Evolutionary conservation across 1,140 invertebrate genomes (phyloP).

Genomic region (Drosophila miranda): DNA sequence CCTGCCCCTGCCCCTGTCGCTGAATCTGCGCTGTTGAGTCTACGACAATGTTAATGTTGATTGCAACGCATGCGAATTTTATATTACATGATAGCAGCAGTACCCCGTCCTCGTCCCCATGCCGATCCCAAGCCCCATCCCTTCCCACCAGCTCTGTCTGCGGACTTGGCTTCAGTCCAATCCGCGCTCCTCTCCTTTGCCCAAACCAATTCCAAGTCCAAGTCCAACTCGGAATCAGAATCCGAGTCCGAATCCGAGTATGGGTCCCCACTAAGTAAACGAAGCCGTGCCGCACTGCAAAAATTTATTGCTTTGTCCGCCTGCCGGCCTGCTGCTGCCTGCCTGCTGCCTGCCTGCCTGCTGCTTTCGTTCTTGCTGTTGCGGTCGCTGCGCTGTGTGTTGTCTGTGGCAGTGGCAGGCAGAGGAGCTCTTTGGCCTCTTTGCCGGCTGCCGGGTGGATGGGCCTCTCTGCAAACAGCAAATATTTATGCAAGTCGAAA

Average conservation of each 20-base stretch:
- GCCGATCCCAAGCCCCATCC: background rate
- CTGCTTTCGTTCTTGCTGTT: too few species aligned
- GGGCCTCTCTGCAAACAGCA: slow-evolving; percentile 16
- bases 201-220: background rate
- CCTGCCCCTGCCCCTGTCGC: too few species aligned
- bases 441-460: too few species aligned
- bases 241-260: background rate
- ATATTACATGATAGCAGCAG: slow-evolving; percentile 44
- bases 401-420: too few species aligned
- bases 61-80: slow-evolving; percentile 55
- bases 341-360: too few species aligned
- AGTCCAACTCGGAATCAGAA: background rate
- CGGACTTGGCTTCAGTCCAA: background rate
- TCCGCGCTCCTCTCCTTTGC: slow-evolving; percentile 2
- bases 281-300: slow-evolving; percentile 17
- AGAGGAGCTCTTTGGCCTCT: background rate
- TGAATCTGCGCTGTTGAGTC: background rate
- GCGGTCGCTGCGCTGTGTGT: too few species aligned
- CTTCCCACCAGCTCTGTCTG: too few species aligned
- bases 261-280: slow-evolving; percentile 9
- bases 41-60: slow-evolving; percentile 53
- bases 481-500: slow-evolving; percentile 60
- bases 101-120: background rate
- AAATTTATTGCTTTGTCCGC: slow-evolving; percentile 49
- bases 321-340: too few species aligned